phyloP scores from a whole-genome alignment of 92 coral and sea anemone genomes.

The Epizoanthus stellaris region DNA sequence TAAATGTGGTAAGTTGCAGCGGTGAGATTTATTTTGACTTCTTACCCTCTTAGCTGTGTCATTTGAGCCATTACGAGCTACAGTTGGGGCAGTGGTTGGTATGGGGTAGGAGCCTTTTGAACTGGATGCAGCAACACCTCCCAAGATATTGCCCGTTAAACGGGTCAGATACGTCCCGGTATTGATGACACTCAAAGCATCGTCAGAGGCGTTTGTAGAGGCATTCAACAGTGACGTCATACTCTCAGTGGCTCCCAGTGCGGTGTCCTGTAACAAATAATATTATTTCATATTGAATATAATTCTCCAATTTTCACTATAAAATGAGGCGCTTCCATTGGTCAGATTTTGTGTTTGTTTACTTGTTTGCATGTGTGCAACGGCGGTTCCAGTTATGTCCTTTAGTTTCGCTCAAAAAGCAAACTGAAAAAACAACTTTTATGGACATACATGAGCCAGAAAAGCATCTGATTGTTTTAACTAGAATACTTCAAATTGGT shows the following conservation, averaged over 20 bases:
- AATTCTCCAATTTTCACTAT: too few species aligned
- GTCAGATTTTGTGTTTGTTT: too few species aligned
- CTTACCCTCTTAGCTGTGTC: neutral
- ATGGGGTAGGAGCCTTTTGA: neutral
- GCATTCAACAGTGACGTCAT: conserved; percentile 35
- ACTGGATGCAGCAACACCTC: conserved; percentile 4
- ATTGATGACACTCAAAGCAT: conserved; percentile 23
- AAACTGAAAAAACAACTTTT: too few species aligned
- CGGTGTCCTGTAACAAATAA: conserved; percentile 1
- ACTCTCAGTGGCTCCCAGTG: conserved; percentile 21
- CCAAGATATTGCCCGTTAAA: conserved; percentile 29
- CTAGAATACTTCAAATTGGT: too few species aligned
- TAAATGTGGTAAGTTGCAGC: neutral
- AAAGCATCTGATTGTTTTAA: too few species aligned
- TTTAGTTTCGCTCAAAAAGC: too few species aligned
- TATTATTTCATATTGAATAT: too few species aligned
- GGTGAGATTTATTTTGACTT: neutral
- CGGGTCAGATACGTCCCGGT: conserved; percentile 32
- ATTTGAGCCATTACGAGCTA: conserved; percentile 4
- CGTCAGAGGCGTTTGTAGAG: conserved; percentile 13
- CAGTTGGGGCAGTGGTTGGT: conserved; percentile 23
- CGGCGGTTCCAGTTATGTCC: too few species aligned
- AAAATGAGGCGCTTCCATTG: too few species aligned
- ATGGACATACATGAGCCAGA: too few species aligned
- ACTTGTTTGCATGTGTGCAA: too few species aligned